These are phyloP conservation scores for Sebastes paucispinis DNA, from an alignment of 2,797 vertebrate genomes.

Conservation along the genomic window DNA sequence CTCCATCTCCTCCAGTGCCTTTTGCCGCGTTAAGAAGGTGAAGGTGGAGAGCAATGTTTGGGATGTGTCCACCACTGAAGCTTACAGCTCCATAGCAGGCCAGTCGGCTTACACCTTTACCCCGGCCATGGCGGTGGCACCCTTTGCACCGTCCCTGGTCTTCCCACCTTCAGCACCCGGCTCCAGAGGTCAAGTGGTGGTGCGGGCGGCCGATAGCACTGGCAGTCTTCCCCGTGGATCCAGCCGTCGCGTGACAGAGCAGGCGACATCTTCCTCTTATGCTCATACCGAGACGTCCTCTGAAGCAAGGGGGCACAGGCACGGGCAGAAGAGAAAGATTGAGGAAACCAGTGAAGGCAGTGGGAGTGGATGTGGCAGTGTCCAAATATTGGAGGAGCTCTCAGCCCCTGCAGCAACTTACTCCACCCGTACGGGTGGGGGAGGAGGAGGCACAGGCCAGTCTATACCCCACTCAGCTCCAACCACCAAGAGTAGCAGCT, in stretches of 20 bases:
- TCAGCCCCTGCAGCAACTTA: constrained; percentile 89
- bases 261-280: constrained; percentile 66
- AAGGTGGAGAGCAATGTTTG: constrained; percentile 96
- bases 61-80: constrained; percentile 94
- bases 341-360: constrained; percentile 87
- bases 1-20: constrained; percentile 98
- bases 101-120: constrained; percentile 90
- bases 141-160: constrained; percentile 89
- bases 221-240: constrained; percentile 93
- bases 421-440: constrained; percentile 88
- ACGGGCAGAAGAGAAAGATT: constrained; percentile 94
- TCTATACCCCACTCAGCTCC: constrained; percentile 93
- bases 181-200: constrained; percentile 92
- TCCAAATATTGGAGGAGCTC: constrained; percentile 98
- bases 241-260: constrained; percentile 87
- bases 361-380: constrained; percentile 89
- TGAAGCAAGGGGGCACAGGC: constrained; percentile 90
- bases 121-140: constrained; percentile 88
- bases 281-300: constrained; percentile 75
- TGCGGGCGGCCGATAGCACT: constrained; percentile 92
- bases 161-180: constrained; percentile 89
- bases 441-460: constrained; percentile 89
- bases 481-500: constrained; percentile 96
- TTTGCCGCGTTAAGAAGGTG: constrained; percentile 98
- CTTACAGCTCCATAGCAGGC: constrained; percentile 91